Conservation (phyloP, 2,797 vertebrate species). For the Pogonophryne albipinna region DNA sequence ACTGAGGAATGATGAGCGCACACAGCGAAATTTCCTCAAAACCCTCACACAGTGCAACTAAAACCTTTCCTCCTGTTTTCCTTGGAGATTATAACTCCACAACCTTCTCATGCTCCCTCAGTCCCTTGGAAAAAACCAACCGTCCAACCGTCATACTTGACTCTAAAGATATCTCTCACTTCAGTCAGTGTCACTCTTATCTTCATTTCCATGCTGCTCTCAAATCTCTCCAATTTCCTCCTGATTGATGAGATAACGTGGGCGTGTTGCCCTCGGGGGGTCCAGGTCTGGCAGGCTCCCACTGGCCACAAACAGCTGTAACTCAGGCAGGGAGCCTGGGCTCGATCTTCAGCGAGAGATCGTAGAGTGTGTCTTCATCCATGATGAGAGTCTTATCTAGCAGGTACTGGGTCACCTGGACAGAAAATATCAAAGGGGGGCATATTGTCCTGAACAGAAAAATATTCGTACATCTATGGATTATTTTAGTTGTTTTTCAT, state of each 20-base stretch:
- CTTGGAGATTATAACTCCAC: slow-evolving; percentile 30
- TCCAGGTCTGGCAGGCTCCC: slow-evolving; percentile 52
- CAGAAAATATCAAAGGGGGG: not conserved
- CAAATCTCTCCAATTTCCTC: slow-evolving; percentile 48
- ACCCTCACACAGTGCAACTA: slow-evolving; percentile 36
- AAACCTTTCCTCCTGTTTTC: slow-evolving; percentile 17
- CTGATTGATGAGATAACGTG: slow-evolving; percentile 60
- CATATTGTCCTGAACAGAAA: not conserved
- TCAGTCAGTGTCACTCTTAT: slow-evolving; percentile 31
- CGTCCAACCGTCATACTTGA: slow-evolving; percentile 3
- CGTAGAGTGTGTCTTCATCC: slow-evolving; percentile 96
- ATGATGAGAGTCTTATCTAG: slow-evolving; percentile 95
- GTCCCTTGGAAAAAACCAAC: slow-evolving; percentile 19
- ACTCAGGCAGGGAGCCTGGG: slow-evolving; percentile 95
- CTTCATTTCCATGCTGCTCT: slow-evolving; percentile 25
- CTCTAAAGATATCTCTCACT: slow-evolving; percentile 29
- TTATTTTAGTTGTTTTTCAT: not conserved
- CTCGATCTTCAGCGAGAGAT: slow-evolving; percentile 95
- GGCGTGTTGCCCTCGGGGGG: slow-evolving; percentile 58
- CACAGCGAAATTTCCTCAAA: slow-evolving; percentile 48
- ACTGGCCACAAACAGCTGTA: slow-evolving; percentile 61
- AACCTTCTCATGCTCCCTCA: slow-evolving; percentile 19
- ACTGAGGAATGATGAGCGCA: slow-evolving; percentile 46
- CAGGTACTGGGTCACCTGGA: slow-evolving; percentile 95
- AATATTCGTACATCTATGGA: not conserved